A percentile compares a stretch with the other conserved stretches of the same genome.
Conservation (phyloP, 2,888 invertebrate genomes). For the Amblyteles armatorius region DNA sequence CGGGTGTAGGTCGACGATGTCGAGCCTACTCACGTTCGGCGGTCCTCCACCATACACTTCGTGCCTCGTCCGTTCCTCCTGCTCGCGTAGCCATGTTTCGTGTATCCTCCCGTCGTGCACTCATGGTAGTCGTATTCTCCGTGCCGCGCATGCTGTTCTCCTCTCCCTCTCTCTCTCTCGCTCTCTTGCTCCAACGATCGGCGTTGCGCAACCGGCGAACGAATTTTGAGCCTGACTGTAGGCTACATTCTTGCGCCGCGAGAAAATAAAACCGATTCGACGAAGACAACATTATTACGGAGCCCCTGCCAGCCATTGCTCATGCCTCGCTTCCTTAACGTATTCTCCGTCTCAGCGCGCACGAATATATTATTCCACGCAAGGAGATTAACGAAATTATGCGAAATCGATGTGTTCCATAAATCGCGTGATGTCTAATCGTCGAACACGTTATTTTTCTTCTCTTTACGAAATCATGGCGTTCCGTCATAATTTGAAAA, state of each 20-base stretch:
- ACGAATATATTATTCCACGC: slow-evolving; percentile 35
- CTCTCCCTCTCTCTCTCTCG: slow-evolving; percentile 14
- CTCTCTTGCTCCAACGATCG: slow-evolving; percentile 67
- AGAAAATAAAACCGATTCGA: slow-evolving; percentile 83
- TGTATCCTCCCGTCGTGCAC: slow-evolving; percentile 20
- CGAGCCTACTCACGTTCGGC: slow-evolving; percentile 52
- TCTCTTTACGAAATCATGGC: background rate
- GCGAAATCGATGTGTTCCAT: background rate
- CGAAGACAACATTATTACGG: slow-evolving; percentile 84
- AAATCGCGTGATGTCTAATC: background rate
- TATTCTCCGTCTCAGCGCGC: slow-evolving; percentile 69
- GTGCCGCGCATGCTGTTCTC: slow-evolving; percentile 10
- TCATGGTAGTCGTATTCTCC: slow-evolving; percentile 24
- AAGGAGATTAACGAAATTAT: slow-evolving; percentile 32
- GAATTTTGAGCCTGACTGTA: slow-evolving; percentile 84
- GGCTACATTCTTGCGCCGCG: slow-evolving; percentile 84
- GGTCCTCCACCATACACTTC: slow-evolving; percentile 26
- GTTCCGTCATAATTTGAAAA: background rate
- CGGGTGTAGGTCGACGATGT: slow-evolving; percentile 47
- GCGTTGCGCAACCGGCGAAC: slow-evolving; percentile 80
- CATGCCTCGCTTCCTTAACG: slow-evolving; percentile 82
- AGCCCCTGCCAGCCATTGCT: slow-evolving; percentile 83
- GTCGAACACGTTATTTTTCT: background rate
- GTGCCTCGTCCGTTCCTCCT: slow-evolving; percentile 26
- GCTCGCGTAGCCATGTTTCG: slow-evolving; percentile 17